These are phyloP conservation scores for Palythoa grandis DNA, from an alignment of 92 coral and sea anemone species.

Conservation along the genomic window DNA sequence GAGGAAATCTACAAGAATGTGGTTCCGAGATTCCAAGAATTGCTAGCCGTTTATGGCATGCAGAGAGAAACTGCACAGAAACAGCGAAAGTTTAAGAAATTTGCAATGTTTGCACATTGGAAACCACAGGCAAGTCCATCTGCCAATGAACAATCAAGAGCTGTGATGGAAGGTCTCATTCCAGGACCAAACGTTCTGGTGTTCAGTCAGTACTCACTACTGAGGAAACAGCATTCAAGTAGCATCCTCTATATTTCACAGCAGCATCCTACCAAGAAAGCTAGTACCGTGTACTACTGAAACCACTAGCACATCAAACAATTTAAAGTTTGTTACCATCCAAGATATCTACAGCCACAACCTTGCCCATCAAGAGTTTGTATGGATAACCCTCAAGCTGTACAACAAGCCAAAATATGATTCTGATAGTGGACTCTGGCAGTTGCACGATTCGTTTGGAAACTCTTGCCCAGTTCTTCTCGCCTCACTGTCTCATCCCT, in stretches of 20 bases:
- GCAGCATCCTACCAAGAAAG: background rate
- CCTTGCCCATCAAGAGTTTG: background rate
- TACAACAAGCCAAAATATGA: background rate
- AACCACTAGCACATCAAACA: background rate
- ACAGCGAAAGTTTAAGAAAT: constrained; percentile 7
- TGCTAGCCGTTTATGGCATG: no score
- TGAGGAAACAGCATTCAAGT: background rate
- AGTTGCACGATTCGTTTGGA: constrained; percentile 5
- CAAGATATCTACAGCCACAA: background rate
- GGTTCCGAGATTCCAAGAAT: no score
- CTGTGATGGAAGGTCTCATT: background rate
- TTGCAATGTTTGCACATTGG: background rate
- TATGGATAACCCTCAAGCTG: constrained; percentile 3
- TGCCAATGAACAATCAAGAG: background rate
- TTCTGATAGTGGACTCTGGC: constrained; percentile 9
- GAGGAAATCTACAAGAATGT: background rate
- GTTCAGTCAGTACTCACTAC: background rate
- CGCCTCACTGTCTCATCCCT: constrained; percentile 20
- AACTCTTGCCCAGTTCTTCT: constrained; percentile 25
- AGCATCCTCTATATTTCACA: background rate
- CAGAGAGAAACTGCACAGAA: background rate
- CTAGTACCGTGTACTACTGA: background rate
- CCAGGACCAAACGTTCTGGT: background rate
- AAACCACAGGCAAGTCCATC: constrained; percentile 8
- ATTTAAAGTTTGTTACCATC: background rate